A percentile compares a stretch with the other conserved stretches of the same genome.
Conservation (phyloP, 2,113 vertebrate species). For the Vimba vimba region DNA sequence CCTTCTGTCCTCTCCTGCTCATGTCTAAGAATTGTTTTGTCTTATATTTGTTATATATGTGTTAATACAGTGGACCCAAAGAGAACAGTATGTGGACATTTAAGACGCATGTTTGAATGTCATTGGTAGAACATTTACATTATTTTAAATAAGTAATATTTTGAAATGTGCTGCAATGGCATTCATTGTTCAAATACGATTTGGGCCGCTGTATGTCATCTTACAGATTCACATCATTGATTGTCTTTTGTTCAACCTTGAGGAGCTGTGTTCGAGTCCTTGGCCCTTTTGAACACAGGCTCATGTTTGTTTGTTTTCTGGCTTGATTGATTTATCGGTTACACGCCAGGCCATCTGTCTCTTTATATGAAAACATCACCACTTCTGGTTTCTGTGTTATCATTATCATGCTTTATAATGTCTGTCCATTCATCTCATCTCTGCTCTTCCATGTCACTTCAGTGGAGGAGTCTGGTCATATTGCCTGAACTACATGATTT, state of each 20-base stretch:
- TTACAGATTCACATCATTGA: background rate
- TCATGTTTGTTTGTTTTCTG: constrained; percentile 5
- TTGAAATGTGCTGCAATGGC: background rate
- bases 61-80: background rate
- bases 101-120: background rate
- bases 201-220: background rate
- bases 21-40: background rate
- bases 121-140: background rate
- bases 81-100: background rate
- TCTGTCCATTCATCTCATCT: constrained; percentile 36
- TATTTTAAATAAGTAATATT: background rate
- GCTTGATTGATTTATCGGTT: constrained; percentile 43
- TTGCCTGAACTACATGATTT: constrained; percentile 25
- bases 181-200: background rate
- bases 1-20: background rate
- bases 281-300: background rate
- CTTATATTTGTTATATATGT: background rate
- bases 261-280: constrained; percentile 19
- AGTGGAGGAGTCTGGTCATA: constrained; percentile 21
- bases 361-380: constrained; percentile 11
- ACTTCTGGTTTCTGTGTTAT: constrained; percentile 18
- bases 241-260: constrained; percentile 31
- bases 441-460: constrained; percentile 34
- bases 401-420: constrained; percentile 43
- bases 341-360: constrained; percentile 22